Conservation (phyloP, 2,113 vertebrate genomes). For the Seriola aureovittata region DNA sequence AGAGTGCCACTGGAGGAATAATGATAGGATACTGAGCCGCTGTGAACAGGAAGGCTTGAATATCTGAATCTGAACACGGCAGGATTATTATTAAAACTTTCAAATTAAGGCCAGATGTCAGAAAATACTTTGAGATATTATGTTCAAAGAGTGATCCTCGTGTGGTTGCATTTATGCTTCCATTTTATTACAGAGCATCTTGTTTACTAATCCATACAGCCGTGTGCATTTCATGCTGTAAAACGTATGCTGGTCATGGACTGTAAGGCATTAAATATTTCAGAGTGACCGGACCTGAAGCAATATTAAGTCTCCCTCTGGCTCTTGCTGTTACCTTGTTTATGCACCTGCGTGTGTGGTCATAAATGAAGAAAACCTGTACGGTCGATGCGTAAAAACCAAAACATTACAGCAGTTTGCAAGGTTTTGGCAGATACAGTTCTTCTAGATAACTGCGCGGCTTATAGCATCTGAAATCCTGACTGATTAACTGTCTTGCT, state of each 20-base stretch:
- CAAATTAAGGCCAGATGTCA: neutral
- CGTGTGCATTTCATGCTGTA: neutral
- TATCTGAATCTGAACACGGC: constrained; percentile 30
- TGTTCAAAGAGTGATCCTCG: neutral
- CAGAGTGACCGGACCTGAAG: constrained; percentile 8
- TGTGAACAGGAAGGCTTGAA: constrained; percentile 30
- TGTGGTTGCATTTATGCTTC: constrained; percentile 3
- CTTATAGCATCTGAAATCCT: neutral
- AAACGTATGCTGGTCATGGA: neutral
- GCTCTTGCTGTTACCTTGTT: neutral
- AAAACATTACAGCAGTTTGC: neutral
- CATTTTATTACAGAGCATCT: neutral
- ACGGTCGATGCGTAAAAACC: neutral
- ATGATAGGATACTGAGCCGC: constrained; percentile 40
- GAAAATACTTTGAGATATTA: neutral
- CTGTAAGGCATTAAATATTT: neutral
- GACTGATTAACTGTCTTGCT: constrained; percentile 27
- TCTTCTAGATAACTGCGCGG: neutral
- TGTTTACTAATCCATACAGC: neutral
- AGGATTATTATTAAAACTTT: neutral
- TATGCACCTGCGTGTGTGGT: neutral
- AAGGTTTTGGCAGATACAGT: neutral
- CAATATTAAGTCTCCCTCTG: neutral
- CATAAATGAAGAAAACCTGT: neutral
- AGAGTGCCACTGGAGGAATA: constrained; percentile 45